A percentile compares a stretch with the other conserved stretches of the same genome.
phyloP scores from a whole-genome alignment of 2,888 invertebrate species.

The Polymixis flavicincta region DNA sequence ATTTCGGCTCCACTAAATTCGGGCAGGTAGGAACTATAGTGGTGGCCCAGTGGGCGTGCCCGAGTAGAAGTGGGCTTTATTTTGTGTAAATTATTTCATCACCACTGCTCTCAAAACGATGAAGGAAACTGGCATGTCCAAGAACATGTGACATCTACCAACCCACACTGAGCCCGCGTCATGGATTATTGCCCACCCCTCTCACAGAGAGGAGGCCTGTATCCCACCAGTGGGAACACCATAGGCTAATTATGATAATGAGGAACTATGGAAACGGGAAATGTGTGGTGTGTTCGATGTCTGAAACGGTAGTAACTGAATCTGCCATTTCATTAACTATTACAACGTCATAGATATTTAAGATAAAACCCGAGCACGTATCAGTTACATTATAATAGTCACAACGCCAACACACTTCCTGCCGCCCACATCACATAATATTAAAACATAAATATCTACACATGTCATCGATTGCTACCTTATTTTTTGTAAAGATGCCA shows the following conservation, averaged over 20 bases:
- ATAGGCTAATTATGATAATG: too few relatives aligned
- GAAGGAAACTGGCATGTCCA: too few relatives aligned
- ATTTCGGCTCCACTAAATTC: background rate
- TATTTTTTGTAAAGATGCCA: slow-evolving; percentile 44
- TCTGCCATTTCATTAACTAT: slow-evolving; percentile 18
- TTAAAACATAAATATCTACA: slow-evolving; percentile 49
- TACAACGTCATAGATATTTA: slow-evolving; percentile 24
- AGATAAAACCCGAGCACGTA: slow-evolving; percentile 40
- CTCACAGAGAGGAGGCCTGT: too few relatives aligned
- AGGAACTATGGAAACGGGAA: background rate
- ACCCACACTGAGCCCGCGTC: too few relatives aligned
- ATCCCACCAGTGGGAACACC: too few relatives aligned
- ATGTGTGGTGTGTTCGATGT: background rate
- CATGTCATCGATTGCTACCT: slow-evolving; percentile 60
- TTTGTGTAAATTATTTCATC: too few relatives aligned
- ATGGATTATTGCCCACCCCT: too few relatives aligned
- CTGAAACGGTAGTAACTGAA: slow-evolving; percentile 10
- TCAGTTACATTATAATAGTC: slow-evolving; percentile 50
- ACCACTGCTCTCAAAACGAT: too few relatives aligned
- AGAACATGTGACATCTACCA: too few relatives aligned
- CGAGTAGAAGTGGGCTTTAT: too few relatives aligned
- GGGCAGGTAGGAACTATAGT: background rate
- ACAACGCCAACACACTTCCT: slow-evolving; percentile 75
- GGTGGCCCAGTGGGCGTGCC: too few relatives aligned
- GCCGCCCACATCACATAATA: slow-evolving; percentile 67